Conservation (phyloP, 2,113 vertebrate species). For the Piprites chloris region DNA sequence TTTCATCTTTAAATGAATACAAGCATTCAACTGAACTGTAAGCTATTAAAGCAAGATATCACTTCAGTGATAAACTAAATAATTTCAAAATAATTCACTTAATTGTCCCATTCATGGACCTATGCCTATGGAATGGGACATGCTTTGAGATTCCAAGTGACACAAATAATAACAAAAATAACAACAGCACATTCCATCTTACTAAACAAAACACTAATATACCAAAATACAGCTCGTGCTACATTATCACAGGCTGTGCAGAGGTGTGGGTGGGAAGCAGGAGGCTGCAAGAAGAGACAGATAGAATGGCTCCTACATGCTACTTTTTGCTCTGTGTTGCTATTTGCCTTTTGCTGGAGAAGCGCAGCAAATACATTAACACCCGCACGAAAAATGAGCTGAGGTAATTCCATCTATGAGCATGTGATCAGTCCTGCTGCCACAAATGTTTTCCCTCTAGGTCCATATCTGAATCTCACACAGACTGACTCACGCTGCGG, state of each 20-base stretch:
- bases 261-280: slow-evolving; percentile 39
- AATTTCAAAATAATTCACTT: not conserved
- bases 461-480: slow-evolving; percentile 32
- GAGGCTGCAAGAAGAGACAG: slow-evolving; percentile 42
- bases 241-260: slow-evolving; percentile 9
- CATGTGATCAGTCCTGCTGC: slow-evolving; percentile 14
- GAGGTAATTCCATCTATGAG: slow-evolving; percentile 59
- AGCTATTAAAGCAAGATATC: not conserved
- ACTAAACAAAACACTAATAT: not conserved
- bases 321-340: not conserved
- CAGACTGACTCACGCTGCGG: slow-evolving; percentile 47
- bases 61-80: not conserved
- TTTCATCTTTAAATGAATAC: slow-evolving; percentile 32
- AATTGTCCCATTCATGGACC: not conserved
- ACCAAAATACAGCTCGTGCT: not conserved
- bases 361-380: slow-evolving; percentile 13
- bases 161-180: slow-evolving; percentile 10
- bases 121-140: not conserved
- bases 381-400: slow-evolving; percentile 52
- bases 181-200: not conserved
- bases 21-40: not conserved
- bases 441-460: slow-evolving; percentile 56
- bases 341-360: slow-evolving; percentile 31
- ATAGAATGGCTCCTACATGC: not conserved
- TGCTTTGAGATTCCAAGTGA: not conserved